Evolutionary conservation across 2,113 vertebrate genomes (phyloP).

Genomic region (Amphiprion ocellaris): DNA sequence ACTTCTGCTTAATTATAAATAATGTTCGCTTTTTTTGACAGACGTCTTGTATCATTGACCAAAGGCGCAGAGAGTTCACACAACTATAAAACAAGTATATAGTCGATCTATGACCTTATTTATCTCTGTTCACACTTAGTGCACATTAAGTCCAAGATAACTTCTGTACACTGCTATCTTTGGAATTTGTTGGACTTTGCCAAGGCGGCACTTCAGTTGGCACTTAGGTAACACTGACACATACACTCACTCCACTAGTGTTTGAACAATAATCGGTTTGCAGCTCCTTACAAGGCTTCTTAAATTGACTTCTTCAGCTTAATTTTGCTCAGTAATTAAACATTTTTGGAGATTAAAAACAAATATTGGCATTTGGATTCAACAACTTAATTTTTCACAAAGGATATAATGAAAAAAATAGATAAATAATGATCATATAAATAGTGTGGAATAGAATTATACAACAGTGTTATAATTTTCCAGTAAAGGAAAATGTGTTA

Average conservation of each 20-base stretch:
- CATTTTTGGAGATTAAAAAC: conserved; percentile 47
- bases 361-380: conserved; percentile 58
- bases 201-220: conserved; percentile 48
- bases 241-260: conserved; percentile 25
- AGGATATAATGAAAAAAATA: conserved; percentile 36
- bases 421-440: conserved; percentile 82
- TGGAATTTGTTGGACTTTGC: conserved; percentile 79
- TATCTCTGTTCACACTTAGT: conserved; percentile 21
- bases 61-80: conserved; percentile 13
- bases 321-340: conserved; percentile 9
- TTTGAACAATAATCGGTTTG: conserved; percentile 16
- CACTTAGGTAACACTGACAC: conserved; percentile 61
- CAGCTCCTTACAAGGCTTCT: conserved; percentile 16
- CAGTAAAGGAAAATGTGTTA: conserved; percentile 41
- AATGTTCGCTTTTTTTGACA: conserved; percentile 50
- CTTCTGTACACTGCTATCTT: conserved; percentile 65
- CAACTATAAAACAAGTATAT: not conserved
- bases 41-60: not conserved
- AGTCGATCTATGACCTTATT: conserved; percentile 37
- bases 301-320: not conserved
- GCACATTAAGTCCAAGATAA: conserved; percentile 24
- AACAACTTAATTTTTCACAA: conserved; percentile 57
- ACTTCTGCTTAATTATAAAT: conserved; percentile 24
- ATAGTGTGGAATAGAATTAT: conserved; percentile 74
- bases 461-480: conserved; percentile 57